phyloP scores from a whole-genome alignment of 2,888 invertebrate genomes.

The Yponomeuta cagnagella region DNA sequence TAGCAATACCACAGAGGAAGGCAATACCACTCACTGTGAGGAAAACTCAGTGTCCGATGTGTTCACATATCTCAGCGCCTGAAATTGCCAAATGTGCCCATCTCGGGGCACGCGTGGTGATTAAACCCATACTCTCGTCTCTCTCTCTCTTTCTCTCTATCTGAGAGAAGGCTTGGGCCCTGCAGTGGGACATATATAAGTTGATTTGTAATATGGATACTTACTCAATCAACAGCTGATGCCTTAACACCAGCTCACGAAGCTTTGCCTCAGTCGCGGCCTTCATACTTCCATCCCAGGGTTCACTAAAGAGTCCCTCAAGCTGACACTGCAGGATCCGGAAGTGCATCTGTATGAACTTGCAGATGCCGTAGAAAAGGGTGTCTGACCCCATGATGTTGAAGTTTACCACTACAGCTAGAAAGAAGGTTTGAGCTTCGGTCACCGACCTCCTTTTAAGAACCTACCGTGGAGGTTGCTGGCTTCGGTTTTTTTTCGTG shows the following conservation, averaged over 20 bases:
- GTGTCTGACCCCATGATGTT: slow-evolving; percentile 44
- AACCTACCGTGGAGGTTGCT: too few species aligned
- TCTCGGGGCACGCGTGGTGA: too few species aligned
- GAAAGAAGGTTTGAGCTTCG: slow-evolving; percentile 22
- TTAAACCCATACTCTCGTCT: too few species aligned
- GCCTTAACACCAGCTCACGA: slow-evolving; percentile 31
- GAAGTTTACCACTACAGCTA: slow-evolving; percentile 40
- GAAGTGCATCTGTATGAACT: slow-evolving; percentile 52
- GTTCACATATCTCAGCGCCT: too few species aligned
- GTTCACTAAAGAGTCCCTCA: slow-evolving; percentile 29
- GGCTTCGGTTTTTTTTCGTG: too few species aligned
- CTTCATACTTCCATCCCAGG: slow-evolving; percentile 20
- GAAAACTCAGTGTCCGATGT: too few species aligned
- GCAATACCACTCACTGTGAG: too few species aligned
- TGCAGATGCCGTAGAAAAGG: slow-evolving; percentile 43
- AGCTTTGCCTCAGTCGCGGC: slow-evolving; percentile 28
- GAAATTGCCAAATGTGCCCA: too few species aligned
- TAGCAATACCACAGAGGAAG: too few species aligned
- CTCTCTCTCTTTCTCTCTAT: too few species aligned
- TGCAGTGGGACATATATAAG: too few species aligned
- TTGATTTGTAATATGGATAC: slow-evolving; percentile 20
- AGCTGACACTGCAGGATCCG: slow-evolving; percentile 38
- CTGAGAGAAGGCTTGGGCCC: too few species aligned
- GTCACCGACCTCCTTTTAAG: neutral
- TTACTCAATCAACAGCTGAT: slow-evolving; percentile 50